These are phyloP conservation scores for Drosophila imparisetae DNA, from an alignment of 2,888 invertebrate species.

Conservation along the genomic window DNA sequence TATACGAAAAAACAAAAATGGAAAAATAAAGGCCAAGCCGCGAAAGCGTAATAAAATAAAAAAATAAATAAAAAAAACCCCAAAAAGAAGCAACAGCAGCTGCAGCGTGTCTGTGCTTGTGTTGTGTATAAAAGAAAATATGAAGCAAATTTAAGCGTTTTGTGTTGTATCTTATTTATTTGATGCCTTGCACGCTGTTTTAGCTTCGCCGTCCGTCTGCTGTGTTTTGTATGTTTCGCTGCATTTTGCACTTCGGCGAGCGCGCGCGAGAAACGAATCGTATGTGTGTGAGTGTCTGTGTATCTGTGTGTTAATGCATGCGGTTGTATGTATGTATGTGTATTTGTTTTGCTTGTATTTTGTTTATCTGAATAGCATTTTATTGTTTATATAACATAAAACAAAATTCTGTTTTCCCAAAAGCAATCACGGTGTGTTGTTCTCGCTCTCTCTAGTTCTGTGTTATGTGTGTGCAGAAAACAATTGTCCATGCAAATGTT, in stretches of 20 bases:
- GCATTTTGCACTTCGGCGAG: slow-evolving; percentile 31
- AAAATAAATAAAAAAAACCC: slow-evolving; percentile 9
- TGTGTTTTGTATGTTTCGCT: slow-evolving; percentile 20
- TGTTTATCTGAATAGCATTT: slow-evolving; percentile 47
- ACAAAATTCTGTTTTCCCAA: slow-evolving; percentile 10
- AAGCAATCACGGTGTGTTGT: slow-evolving; percentile 1
- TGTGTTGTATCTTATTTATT: slow-evolving; percentile 21
- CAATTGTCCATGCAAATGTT: slow-evolving; percentile 1
- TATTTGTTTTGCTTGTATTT: slow-evolving; percentile 37
- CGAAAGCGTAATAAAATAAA: slow-evolving; percentile 57
- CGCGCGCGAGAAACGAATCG: slow-evolving; percentile 40
- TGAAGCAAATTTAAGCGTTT: slow-evolving; percentile 18
- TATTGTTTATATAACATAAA: slow-evolving; percentile 56
- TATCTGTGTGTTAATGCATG: slow-evolving; percentile 11
- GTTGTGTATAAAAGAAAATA: slow-evolving; percentile 32
- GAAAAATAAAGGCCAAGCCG: slow-evolving; percentile 54
- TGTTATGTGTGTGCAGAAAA: neutral
- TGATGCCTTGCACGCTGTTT: slow-evolving; percentile 11
- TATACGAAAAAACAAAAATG: slow-evolving; percentile 29
- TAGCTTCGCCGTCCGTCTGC: neutral
- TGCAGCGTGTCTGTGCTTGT: slow-evolving; percentile 19
- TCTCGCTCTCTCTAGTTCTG: neutral
- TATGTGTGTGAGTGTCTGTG: neutral
- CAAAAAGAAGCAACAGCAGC: slow-evolving; percentile 60
- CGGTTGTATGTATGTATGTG: slow-evolving; percentile 10